A percentile compares a stretch with the other conserved stretches of the same genome.
These are phyloP conservation scores for Plectrocnemia conspersa DNA, from an alignment of 1,140 invertebrate species.

Conservation along the genomic window DNA sequence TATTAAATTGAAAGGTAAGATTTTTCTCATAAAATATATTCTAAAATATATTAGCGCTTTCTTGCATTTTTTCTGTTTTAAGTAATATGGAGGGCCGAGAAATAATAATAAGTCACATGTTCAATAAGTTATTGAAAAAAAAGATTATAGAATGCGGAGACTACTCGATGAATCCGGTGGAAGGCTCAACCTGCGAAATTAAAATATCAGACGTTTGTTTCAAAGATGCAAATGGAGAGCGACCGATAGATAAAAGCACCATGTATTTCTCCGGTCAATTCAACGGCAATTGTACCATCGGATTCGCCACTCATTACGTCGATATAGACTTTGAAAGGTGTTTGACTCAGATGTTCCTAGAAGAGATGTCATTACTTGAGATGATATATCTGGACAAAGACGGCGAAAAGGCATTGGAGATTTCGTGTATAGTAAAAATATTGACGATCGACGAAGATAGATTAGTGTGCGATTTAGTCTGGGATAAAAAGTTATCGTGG, in stretches of 20 bases:
- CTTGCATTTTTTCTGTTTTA: not conserved
- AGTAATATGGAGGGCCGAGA: slow-evolving; percentile 20
- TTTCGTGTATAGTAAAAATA: slow-evolving; percentile 22
- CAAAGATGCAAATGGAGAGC: slow-evolving; percentile 10
- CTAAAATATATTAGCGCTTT: no score
- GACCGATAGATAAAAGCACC: not conserved
- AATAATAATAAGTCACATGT: slow-evolving; percentile 18
- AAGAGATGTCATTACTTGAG: slow-evolving; percentile 17
- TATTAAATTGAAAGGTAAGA: no score
- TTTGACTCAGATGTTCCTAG: slow-evolving; percentile 18
- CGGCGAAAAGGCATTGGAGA: slow-evolving; percentile 5
- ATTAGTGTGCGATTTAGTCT: slow-evolving; percentile 31
- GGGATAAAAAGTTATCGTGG: slow-evolving; percentile 24
- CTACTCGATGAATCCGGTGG: slow-evolving; percentile 11
- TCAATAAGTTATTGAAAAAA: slow-evolving; percentile 27
- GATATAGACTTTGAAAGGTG: slow-evolving; percentile 31
- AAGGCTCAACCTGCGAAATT: slow-evolving; percentile 22
- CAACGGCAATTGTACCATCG: slow-evolving; percentile 16
- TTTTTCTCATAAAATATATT: no score
- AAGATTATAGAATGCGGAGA: slow-evolving; percentile 16
- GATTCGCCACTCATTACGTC: slow-evolving; percentile 18
- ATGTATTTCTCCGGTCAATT: slow-evolving; percentile 16
- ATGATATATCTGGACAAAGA: slow-evolving; percentile 25
- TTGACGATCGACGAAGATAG: slow-evolving; percentile 10
- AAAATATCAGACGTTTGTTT: slow-evolving; percentile 23